Conservation (phyloP, 2,888 invertebrate genomes). For the Netelia fuscicornis region DNA sequence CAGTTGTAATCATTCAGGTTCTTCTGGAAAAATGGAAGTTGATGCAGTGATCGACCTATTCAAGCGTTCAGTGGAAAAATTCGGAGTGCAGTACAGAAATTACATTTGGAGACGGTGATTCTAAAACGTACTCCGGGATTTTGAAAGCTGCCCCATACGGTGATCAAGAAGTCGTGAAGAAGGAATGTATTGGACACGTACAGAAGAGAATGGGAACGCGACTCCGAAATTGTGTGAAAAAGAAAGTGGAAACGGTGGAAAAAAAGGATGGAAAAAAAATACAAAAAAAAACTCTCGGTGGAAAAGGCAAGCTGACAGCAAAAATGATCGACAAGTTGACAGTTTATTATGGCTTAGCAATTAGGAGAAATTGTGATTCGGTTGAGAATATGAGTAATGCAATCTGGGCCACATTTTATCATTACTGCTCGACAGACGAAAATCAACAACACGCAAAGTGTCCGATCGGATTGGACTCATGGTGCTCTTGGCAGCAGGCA, state of each 20-base stretch:
- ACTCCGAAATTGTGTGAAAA: slow-evolving; percentile 27
- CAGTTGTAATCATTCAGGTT: slow-evolving; percentile 34
- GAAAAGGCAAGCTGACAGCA: slow-evolving; percentile 25
- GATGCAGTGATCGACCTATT: slow-evolving; percentile 38
- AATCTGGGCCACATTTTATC: too few species aligned
- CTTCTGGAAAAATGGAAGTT: slow-evolving; percentile 52
- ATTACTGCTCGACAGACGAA: too few species aligned
- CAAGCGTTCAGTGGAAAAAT: slow-evolving; percentile 45
- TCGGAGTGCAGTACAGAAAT: slow-evolving; percentile 39
- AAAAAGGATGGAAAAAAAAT: too few species aligned
- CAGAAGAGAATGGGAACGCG: slow-evolving; percentile 28
- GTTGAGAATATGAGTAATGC: too few species aligned
- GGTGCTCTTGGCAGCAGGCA: too few species aligned
- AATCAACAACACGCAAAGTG: too few species aligned
- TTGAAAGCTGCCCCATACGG: slow-evolving; percentile 86
- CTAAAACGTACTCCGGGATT: slow-evolving; percentile 55
- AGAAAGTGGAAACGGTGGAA: not conserved
- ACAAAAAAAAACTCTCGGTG: slow-evolving; percentile 22
- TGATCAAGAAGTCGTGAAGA: slow-evolving; percentile 4
- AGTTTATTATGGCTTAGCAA: slow-evolving; percentile 17
- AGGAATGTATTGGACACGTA: too few species aligned
- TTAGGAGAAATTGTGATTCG: too few species aligned
- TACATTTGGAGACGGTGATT: slow-evolving; percentile 45
- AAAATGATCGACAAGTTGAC: not conserved
- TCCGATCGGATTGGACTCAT: too few species aligned